Evolutionary conservation across 2,113 vertebrate species (phyloP).

Genomic region (Dipodomys spectabilis): DNA sequence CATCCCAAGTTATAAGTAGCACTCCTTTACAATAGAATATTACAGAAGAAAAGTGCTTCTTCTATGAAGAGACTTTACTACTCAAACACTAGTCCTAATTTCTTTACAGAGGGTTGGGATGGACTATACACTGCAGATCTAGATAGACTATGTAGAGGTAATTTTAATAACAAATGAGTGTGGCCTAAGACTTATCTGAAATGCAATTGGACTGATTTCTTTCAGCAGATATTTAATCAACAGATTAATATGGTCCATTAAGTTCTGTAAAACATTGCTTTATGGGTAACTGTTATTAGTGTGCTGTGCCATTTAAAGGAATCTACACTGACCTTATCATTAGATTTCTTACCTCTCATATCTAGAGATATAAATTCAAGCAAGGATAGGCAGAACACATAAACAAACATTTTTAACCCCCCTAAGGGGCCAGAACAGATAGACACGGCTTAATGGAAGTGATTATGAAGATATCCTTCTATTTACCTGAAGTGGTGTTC

Average conservation of each 20-base stretch:
- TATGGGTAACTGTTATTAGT: not conserved
- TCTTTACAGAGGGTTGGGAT: not conserved
- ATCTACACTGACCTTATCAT: not conserved
- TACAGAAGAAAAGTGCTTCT: not conserved
- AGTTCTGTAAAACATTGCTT: not conserved
- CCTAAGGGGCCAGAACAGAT: not conserved
- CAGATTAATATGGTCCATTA: not conserved
- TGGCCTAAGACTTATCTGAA: not conserved
- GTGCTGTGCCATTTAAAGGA: not conserved
- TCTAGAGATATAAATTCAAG: not conserved
- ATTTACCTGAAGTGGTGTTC: not conserved
- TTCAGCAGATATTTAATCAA: conserved; percentile 3
- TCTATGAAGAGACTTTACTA: not conserved
- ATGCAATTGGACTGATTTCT: not conserved
- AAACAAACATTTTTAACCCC: not conserved
- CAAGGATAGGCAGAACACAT: not conserved
- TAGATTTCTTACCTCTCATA: not conserved
- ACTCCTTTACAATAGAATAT: not conserved
- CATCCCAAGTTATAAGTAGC: not conserved
- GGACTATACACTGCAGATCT: not conserved
- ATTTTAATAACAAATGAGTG: not conserved
- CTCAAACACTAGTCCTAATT: not conserved
- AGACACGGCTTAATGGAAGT: not conserved
- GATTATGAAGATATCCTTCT: not conserved
- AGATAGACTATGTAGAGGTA: not conserved